These are phyloP conservation scores for Ariolimax columbianus DNA, from an alignment of 2,888 invertebrate genomes.

Conservation along the genomic window DNA sequence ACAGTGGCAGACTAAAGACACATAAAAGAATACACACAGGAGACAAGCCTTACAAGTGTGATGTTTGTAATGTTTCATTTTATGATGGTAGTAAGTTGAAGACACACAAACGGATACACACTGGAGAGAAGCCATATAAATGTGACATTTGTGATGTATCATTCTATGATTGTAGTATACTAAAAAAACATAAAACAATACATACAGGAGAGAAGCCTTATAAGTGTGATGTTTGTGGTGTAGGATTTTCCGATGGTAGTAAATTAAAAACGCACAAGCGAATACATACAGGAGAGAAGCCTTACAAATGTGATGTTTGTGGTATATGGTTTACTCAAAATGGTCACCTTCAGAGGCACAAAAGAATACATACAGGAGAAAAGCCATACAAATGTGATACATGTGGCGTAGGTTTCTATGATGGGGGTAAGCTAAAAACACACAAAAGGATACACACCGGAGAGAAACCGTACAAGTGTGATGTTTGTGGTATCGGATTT, in stretches of 20 bases:
- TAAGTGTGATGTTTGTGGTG: not conserved
- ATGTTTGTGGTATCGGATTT: not conserved
- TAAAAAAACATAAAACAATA: not conserved
- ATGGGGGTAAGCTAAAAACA: not conserved
- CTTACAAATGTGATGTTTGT: not conserved
- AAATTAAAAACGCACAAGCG: not conserved
- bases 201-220: slow-evolving; percentile 2
- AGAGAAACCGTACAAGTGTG: not conserved
- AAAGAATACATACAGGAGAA: not conserved
- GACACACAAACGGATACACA: not conserved
- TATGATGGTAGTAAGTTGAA: not conserved
- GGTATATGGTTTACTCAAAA: not conserved
- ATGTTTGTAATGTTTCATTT: not conserved
- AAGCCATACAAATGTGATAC: not conserved
- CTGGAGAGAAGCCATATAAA: not conserved
- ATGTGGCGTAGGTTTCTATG: not conserved
- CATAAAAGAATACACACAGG: not conserved
- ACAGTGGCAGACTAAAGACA: not conserved
- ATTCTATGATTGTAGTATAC: not conserved
- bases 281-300: not conserved
- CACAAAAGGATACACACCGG: not conserved
- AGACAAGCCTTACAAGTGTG: slow-evolving; percentile 19
- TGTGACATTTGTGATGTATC: not conserved
- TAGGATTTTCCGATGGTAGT: not conserved
- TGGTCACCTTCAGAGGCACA: not conserved